phyloP scores from a whole-genome alignment of 2,113 vertebrate species.

The Macaca fascicularis region DNA sequence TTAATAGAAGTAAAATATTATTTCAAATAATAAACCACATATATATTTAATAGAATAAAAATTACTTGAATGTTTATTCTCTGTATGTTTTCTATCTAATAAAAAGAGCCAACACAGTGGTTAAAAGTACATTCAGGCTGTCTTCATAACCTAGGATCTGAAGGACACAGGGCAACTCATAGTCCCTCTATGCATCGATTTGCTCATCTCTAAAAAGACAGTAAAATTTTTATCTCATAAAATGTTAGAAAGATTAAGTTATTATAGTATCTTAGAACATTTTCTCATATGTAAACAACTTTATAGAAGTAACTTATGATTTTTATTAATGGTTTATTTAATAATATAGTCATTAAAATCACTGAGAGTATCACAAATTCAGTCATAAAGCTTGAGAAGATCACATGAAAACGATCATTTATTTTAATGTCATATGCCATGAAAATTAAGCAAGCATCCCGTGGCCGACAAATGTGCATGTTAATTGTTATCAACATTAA shows the following conservation, averaged over 20 bases:
- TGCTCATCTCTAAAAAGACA: neutral
- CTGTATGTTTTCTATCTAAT: neutral
- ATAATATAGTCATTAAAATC: neutral
- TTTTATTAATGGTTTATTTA: neutral
- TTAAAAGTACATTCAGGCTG: neutral
- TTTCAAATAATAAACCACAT: neutral
- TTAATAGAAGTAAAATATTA: neutral
- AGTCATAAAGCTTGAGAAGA: neutral
- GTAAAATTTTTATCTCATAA: neutral
- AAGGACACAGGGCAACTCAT: neutral
- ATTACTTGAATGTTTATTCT: neutral
- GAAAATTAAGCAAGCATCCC: conserved; percentile 6
- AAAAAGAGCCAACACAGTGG: neutral
- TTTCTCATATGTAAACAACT: neutral
- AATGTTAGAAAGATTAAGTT: neutral
- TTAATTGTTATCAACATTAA: conserved; percentile 34
- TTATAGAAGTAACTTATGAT: neutral
- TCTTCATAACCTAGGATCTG: neutral
- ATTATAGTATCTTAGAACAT: neutral
- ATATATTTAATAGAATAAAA: neutral
- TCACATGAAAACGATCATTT: neutral
- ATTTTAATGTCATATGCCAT: neutral
- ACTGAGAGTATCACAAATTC: neutral
- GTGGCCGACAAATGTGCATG: neutral
- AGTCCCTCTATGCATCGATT: neutral